Percentiles rank a stretch among this genome's conserved stretches.
Evolutionary conservation across 2,888 invertebrate genomes (phyloP).

Genomic region (Eudemis profundana): DNA sequence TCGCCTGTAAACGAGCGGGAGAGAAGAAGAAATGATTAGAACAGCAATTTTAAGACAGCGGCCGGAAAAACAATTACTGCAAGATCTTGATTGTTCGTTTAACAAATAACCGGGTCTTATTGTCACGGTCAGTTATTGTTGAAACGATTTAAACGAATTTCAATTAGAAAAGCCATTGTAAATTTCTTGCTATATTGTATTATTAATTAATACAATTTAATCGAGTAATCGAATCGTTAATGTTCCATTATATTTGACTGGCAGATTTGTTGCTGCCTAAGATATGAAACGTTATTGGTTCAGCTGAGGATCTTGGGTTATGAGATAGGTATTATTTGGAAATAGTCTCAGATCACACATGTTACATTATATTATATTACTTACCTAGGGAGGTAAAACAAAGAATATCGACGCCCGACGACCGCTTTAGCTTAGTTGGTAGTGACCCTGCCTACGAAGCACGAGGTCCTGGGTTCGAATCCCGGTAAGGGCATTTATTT

Average conservation of each 20-base stretch:
- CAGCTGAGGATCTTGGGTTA: too few species aligned
- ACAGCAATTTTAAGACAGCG: not conserved
- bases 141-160: not conserved
- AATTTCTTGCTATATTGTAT: not conserved
- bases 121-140: constrained; percentile 16
- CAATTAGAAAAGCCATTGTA: not conserved
- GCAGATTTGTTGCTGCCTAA: not conserved
- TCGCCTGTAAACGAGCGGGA: not conserved
- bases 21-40: constrained; percentile 13
- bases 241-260: not conserved
- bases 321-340: too few species aligned
- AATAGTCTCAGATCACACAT: too few species aligned
- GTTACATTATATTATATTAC: too few species aligned
- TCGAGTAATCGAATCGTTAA: not conserved
- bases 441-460: too few species aligned
- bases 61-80: constrained; percentile 25
- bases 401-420: too few species aligned
- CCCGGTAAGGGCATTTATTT: too few species aligned
- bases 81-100: constrained; percentile 20
- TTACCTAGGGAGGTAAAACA: too few species aligned
- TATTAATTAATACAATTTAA: not conserved
- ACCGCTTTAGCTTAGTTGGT: too few species aligned
- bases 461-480: too few species aligned
- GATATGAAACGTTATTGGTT: too few species aligned
- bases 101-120: constrained; percentile 22